Evolutionary conservation across 2,888 invertebrate genomes (phyloP).

Genomic region (Polymixis lichenea): DNA sequence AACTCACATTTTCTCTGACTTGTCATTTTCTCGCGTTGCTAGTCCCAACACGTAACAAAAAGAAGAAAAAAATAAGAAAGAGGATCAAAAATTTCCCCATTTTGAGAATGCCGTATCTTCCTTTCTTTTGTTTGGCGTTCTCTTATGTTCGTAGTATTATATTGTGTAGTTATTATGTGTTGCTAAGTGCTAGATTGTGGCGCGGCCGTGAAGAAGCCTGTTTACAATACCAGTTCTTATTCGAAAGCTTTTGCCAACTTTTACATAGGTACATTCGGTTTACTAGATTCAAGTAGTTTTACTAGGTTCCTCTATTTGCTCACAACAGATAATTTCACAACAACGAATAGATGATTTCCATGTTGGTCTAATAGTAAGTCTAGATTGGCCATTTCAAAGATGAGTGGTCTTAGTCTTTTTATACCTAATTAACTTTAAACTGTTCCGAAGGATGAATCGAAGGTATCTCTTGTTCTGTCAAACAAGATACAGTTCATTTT

Average conservation of each 20-base stretch:
- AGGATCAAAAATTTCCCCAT: background rate
- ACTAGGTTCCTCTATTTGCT: background rate
- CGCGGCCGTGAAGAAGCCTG: conserved; percentile 25
- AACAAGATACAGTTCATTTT: background rate
- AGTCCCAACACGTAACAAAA: no score
- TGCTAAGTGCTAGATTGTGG: conserved; percentile 43
- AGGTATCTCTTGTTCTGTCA: background rate
- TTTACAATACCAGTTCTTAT: conserved; percentile 34
- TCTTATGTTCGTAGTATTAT: conserved; percentile 17
- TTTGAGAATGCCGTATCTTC: conserved; percentile 11
- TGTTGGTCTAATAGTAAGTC: no score
- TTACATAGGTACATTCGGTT: background rate
- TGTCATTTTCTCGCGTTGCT: background rate
- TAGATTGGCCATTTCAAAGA: background rate
- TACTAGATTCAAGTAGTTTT: background rate
- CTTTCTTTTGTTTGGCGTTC: rapidly evolving
- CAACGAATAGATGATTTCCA: no score
- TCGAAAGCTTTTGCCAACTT: conserved; percentile 15
- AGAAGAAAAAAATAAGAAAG: no score
- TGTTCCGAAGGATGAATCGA: background rate
- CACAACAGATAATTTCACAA: background rate
- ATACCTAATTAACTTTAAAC: background rate
- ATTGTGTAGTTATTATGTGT: conserved; percentile 30
- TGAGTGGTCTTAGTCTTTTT: background rate
- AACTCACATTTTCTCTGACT: background rate